Base-by-base conservation (phyloP, 1,140 invertebrate genomes). In the Schlechtendalia chinensis region DNA sequence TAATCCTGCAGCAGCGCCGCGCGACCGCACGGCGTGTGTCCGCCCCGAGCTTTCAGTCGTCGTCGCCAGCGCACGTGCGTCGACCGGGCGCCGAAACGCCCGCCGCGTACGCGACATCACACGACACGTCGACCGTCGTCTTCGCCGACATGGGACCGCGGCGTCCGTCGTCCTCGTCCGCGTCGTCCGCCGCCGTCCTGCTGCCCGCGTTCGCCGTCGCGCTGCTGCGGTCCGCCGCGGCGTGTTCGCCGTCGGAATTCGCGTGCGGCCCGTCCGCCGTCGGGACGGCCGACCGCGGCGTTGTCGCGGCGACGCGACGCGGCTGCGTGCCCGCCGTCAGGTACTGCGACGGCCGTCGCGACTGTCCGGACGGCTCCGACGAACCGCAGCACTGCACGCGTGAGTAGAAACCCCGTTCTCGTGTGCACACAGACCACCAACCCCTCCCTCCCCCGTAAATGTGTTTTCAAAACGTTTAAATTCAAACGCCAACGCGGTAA, bases 331-430 rank as follows among this genome's bases (percentile, higher is more conserved):
- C 92, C 74, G 88, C 93, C 77, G 93, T 93, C 86, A 90, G 91
- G 85, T 94, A 90, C 86, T 96, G 94, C 87, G 93, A 96, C 85
- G 91, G 91, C 82, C 88, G 90, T 82, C 92, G 95, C 86, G 93
- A 96, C 85, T 96, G 94, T 84, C 92, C 93, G 1, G 94, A 96
- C 85, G 90, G 90, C 39, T 93, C 91, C 53, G 94, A 96, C 85
- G 94, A 96, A 85, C 91, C 92, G 24, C 88, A 92, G 83, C 91
- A 92, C 85, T 96, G 94, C 85, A 93, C 93, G 86, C 92, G 94
- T 96, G 86, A 94, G 93, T 93, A 83, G n/a, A n/a, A n/a, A n/a
- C n/a, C n/a, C n/a, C n/a, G n/a, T n/a, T n/a, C n/a, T n/a, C n/a
- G n/a, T n/a, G n/a, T n/a, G n/a, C n/a, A n/a, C n/a, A n/a, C n/a